These are phyloP conservation scores for Belonocnema kinseyi DNA, from an alignment of 1,140 invertebrate genomes.

Conservation along the genomic window DNA sequence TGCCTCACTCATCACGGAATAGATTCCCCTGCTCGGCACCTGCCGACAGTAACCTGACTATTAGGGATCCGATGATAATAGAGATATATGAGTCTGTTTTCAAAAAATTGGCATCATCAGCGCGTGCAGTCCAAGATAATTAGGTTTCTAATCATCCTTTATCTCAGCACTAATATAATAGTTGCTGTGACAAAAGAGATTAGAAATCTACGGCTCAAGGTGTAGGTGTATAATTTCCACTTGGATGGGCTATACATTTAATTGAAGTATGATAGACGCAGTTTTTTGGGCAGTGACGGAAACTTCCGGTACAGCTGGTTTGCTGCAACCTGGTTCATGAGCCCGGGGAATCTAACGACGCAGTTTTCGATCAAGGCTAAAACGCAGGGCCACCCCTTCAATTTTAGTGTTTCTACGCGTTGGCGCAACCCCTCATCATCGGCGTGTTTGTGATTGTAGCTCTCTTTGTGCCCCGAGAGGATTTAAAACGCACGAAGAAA, in stretches of 20 bases:
- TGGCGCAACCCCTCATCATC: conserved; percentile 22
- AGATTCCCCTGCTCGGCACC: no score
- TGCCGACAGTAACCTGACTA: no score
- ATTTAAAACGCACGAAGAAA: background rate
- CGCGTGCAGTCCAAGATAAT: no score
- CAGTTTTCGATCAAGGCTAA: conserved; percentile 12
- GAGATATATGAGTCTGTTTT: no score
- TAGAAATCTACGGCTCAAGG: no score
- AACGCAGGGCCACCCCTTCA: background rate
- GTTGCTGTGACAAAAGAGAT: no score
- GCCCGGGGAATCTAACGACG: conserved; percentile 8
- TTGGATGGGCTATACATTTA: background rate
- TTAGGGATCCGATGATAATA: no score
- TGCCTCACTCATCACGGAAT: no score
- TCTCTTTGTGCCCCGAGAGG: background rate
- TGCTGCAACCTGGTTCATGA: background rate
- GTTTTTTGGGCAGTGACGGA: conserved; percentile 18
- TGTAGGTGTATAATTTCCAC: background rate
- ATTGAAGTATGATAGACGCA: background rate
- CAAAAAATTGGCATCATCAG: no score
- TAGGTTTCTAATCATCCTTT: no score
- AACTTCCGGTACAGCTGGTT: conserved; percentile 24
- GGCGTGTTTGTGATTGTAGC: conserved; percentile 2
- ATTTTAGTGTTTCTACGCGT: conserved; percentile 23
- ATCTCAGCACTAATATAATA: no score